A percentile compares a stretch with the other conserved stretches of the same genome.
Evolutionary conservation across 1,140 invertebrate species (phyloP).

Genomic region (Temnothorax longispinosus): DNA sequence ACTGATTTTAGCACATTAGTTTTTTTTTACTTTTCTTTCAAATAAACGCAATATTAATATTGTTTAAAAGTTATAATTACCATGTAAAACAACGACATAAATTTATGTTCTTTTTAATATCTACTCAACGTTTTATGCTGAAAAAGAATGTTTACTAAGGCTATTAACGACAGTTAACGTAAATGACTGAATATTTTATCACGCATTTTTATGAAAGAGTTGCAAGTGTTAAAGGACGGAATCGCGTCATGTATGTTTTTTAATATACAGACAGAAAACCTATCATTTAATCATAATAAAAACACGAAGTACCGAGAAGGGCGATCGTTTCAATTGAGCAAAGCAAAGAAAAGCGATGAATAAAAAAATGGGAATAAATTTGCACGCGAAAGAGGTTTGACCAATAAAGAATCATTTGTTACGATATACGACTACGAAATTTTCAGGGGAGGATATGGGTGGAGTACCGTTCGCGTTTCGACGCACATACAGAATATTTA

Average conservation of each 20-base stretch:
- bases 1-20: neutral
- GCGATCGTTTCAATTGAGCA: neutral
- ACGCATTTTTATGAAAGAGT: neutral
- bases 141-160: neutral
- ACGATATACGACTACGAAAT: conserved; percentile 42
- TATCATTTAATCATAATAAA: conserved; percentile 9
- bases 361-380: conserved; percentile 41
- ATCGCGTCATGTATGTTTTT: neutral
- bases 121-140: neutral
- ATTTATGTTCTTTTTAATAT: neutral
- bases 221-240: neutral
- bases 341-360: conserved; percentile 16
- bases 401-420: conserved; percentile 51
- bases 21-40: neutral
- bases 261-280: neutral
- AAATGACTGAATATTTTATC: neutral
- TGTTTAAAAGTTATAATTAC: neutral
- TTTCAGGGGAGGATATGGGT: conserved; percentile 23
- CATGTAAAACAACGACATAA: neutral
- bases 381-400: conserved; percentile 24
- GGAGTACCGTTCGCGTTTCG: conserved; percentile 32
- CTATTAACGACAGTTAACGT: neutral
- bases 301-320: neutral
- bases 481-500: conserved; percentile 15
- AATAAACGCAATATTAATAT: neutral